Evolutionary conservation across 2,888 invertebrate genomes (phyloP).

Genomic region (Ophioninae sp.): DNA sequence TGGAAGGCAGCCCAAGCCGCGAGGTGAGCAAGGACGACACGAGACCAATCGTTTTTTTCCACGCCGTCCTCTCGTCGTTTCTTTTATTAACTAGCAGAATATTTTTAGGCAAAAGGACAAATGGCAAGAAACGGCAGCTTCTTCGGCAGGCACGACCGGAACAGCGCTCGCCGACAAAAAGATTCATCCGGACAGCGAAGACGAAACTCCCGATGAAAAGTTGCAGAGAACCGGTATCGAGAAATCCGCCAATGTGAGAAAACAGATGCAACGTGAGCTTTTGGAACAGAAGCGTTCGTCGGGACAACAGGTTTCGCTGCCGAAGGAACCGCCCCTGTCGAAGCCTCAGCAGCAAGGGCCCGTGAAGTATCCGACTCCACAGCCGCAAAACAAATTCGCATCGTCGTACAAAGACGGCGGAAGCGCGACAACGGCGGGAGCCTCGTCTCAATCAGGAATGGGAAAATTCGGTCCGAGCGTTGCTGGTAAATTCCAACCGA

Average conservation of each 20-base stretch:
- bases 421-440: constrained; percentile 62
- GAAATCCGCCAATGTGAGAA: constrained; percentile 77
- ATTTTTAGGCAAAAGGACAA: constrained; percentile 82
- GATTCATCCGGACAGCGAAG: constrained; percentile 71
- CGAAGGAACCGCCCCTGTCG: constrained; percentile 77
- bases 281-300: constrained; percentile 74
- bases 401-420: constrained; percentile 75
- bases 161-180: constrained; percentile 80
- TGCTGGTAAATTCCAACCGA: constrained; percentile 79
- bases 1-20: constrained; percentile 79
- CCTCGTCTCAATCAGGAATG: constrained; percentile 56
- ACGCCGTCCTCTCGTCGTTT: neutral
- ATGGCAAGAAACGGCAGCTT: constrained; percentile 79
- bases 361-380: constrained; percentile 77
- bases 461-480: constrained; percentile 74
- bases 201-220: constrained; percentile 77
- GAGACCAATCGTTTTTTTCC: neutral
- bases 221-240: constrained; percentile 77
- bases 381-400: constrained; percentile 76
- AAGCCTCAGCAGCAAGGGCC: constrained; percentile 70
- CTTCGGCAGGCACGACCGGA: constrained; percentile 69
- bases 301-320: constrained; percentile 75
- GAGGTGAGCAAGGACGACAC: constrained; percentile 51
- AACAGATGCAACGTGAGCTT: constrained; percentile 78
- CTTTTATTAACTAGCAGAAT: no score